These are phyloP conservation scores for Thunnus thynnus DNA, from an alignment of 2,113 vertebrate species.

Conservation along the genomic window DNA sequence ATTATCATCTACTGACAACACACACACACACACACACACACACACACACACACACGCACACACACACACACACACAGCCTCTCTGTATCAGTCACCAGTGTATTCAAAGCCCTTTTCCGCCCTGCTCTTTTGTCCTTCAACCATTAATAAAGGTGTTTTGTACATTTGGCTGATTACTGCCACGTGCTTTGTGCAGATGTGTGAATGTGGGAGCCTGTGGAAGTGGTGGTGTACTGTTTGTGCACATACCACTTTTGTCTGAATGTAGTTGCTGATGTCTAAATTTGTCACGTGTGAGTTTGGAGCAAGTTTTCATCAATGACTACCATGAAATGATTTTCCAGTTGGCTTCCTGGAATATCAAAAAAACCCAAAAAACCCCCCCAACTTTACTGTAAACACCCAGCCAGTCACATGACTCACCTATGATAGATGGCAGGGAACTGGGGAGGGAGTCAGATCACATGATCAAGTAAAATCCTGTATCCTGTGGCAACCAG, in stretches of 20 bases:
- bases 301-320: constrained; percentile 58
- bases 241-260: constrained; percentile 46
- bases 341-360: neutral
- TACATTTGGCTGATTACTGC: constrained; percentile 66
- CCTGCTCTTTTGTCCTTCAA: constrained; percentile 69
- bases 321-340: neutral
- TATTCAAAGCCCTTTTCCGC: constrained; percentile 65
- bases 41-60: constrained; percentile 28
- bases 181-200: constrained; percentile 51
- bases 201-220: constrained; percentile 57
- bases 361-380: neutral
- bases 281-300: constrained; percentile 40
- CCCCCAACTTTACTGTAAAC: neutral
- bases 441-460: constrained; percentile 63
- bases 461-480: constrained; percentile 78
- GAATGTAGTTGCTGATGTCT: constrained; percentile 56
- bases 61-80: constrained; percentile 12
- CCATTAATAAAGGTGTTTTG: constrained; percentile 74
- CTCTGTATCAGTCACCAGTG: constrained; percentile 67
- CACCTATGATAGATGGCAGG: constrained; percentile 75
- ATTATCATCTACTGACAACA: constrained; percentile 75
- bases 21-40: constrained; percentile 33
- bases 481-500: constrained; percentile 60
- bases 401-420: constrained; percentile 54
- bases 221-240: constrained; percentile 38